phyloP scores from a whole-genome alignment of 2,113 vertebrate species.

The Plecotus auritus region DNA sequence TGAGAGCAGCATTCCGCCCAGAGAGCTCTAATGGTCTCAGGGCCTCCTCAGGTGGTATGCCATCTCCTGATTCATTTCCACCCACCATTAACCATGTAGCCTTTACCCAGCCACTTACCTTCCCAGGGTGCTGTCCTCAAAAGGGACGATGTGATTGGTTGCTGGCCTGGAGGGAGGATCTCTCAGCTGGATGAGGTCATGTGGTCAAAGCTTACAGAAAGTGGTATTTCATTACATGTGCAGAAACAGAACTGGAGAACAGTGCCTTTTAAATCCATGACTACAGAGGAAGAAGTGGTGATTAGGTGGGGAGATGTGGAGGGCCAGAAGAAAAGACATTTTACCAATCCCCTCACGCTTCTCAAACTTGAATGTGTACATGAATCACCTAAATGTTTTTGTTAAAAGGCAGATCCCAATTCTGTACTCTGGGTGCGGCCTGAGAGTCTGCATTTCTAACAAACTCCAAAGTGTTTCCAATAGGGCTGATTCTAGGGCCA shows the following conservation, averaged over 20 bases:
- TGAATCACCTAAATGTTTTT: not conserved
- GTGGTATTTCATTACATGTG: not conserved
- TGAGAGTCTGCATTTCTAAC: not conserved
- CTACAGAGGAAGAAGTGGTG: not conserved
- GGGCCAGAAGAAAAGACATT: not conserved
- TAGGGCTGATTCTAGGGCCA: not conserved
- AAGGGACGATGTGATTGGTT: not conserved
- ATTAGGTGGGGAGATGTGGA: not conserved
- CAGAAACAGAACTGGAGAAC: not conserved
- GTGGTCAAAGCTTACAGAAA: not conserved
- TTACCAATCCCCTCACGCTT: not conserved
- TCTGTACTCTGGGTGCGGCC: not conserved
- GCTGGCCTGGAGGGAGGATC: not conserved
- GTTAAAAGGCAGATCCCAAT: not conserved
- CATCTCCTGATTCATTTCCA: slow-evolving; percentile 28
- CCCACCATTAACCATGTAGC: slow-evolving; percentile 23
- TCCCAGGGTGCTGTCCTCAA: not conserved
- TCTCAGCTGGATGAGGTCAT: not conserved
- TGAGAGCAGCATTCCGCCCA: slow-evolving; percentile 2
- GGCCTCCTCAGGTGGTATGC: slow-evolving; percentile 23
- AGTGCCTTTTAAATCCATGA: not conserved
- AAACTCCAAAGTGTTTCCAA: not conserved
- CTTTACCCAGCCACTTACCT: slow-evolving; percentile 39
- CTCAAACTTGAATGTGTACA: not conserved
- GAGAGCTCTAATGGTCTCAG: slow-evolving; percentile 26